Evolutionary conservation across 30 jellyfish, hydroid and myxozoan genomes (phyloP), one percentile per base, ranked within the genome.

Genomic region (Aurelia sp.): DNA sequence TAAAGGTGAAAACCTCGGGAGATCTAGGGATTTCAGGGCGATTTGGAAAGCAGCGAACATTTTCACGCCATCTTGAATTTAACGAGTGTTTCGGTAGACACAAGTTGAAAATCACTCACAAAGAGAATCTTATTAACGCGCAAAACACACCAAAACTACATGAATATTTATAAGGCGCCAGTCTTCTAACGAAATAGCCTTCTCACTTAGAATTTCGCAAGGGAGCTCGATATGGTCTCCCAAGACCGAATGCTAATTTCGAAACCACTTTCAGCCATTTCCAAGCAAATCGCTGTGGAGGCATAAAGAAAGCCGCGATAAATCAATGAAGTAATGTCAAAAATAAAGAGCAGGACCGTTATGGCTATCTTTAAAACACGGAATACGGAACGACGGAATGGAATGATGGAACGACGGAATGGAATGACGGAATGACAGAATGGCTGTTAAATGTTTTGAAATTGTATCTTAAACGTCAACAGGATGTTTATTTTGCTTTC

Each of bases 91-190:
- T 9, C 48, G 85, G 85, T 57, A 73, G 72, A 73, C 85, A 73
- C 18, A 67, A 73, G 85, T 33, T 13, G 55, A 17, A 51, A 73
- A 73, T 31, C 85, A 41, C 71, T 24, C 33, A 73, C 85, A 73
- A 73, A 41, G 48, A 18, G 30, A 33, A 73, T 73, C 85, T 73
- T 51, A 73, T 73, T 73, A 73, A 50, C 47, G 85, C 85, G 33
- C 85, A 73, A 51, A 73, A 73, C 85, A 73, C 73, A 73, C 85
- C 70, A 51, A 41, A 73, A 51, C 11, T 16, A 5, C 85, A 73
- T 73, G 72, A 73, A 73, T 73, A 73, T 73, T 73, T 50, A 73
- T 73, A 38, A 35, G 85, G 85, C 85, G 85, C 85, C 85, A 50
- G n/a, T 60, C 62, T 70, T 41, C 71, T 13, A 21, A 35, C n/a